phyloP scores from a whole-genome alignment of 1,140 invertebrate genomes.

The Microplitis demolitor region DNA sequence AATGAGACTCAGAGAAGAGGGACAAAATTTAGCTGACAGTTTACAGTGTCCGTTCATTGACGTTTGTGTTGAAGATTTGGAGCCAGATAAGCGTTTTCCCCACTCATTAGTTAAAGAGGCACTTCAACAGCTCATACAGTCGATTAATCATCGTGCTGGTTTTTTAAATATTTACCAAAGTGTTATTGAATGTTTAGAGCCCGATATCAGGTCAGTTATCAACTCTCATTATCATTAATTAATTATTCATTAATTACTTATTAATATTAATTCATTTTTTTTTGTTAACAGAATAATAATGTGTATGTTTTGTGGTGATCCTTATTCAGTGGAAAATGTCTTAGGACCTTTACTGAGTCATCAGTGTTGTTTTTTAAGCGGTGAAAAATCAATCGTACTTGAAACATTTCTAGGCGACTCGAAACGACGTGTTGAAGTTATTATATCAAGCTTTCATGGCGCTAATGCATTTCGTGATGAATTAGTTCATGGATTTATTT shows the following conservation, averaged over 20 bases:
- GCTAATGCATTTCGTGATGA: slow-evolving; percentile 91
- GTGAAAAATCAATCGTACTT: slow-evolving; percentile 85
- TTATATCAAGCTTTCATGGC: slow-evolving; percentile 94
- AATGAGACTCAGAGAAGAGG: slow-evolving; percentile 82
- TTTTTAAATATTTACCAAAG: slow-evolving; percentile 75
- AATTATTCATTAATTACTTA: slow-evolving; percentile 3
- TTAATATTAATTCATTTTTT: slow-evolving; percentile 11
- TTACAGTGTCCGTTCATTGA: slow-evolving; percentile 89
- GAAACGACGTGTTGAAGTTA: slow-evolving; percentile 89
- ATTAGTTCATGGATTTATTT: slow-evolving; percentile 93
- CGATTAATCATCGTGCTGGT: slow-evolving; percentile 74
- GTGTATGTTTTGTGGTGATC: slow-evolving; percentile 97
- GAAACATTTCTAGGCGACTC: slow-evolving; percentile 90
- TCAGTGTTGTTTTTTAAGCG: slow-evolving; percentile 84
- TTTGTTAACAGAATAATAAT: slow-evolving; percentile 80
- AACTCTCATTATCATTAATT: not conserved
- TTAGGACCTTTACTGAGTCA: slow-evolving; percentile 86
- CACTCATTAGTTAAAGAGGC: slow-evolving; percentile 72
- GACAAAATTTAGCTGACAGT: slow-evolving; percentile 86
- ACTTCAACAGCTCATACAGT: slow-evolving; percentile 74
- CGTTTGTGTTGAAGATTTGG: slow-evolving; percentile 72
- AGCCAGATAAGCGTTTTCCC: slow-evolving; percentile 66
- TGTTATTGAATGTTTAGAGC: slow-evolving; percentile 79
- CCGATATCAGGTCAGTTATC: slow-evolving; percentile 76
- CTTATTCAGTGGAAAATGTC: slow-evolving; percentile 88